Conservation (phyloP, 2,888 invertebrate species). For the Miltochrista miniata region DNA sequence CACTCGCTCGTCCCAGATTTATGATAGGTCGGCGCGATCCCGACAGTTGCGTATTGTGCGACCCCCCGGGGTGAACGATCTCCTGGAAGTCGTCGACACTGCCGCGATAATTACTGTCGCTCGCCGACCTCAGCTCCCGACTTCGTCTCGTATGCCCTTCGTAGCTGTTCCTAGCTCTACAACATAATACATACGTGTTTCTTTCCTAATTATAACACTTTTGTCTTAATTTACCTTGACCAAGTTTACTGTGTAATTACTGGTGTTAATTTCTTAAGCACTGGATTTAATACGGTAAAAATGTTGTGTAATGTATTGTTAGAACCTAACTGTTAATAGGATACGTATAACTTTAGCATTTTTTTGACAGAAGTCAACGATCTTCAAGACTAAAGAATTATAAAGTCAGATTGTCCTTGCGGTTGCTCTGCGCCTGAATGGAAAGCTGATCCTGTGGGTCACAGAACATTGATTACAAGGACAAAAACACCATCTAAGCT, state of each 20-base stretch:
- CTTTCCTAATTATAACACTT: slow-evolving; percentile 52
- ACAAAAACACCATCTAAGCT: too few relatives aligned
- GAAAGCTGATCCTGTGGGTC: background rate
- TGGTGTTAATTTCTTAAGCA: slow-evolving; percentile 17
- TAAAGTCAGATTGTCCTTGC: too few relatives aligned
- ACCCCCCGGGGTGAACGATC: slow-evolving; percentile 81
- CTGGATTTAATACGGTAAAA: background rate
- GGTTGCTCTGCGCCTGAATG: background rate
- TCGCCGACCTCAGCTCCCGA: slow-evolving; percentile 40
- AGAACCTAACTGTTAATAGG: background rate
- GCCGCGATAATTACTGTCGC: slow-evolving; percentile 79
- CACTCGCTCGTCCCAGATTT: slow-evolving; percentile 56
- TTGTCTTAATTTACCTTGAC: slow-evolving; percentile 37
- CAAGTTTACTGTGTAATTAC: slow-evolving; percentile 27
- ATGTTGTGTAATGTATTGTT: background rate
- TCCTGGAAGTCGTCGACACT: slow-evolving; percentile 78
- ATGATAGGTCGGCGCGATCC: slow-evolving; percentile 63
- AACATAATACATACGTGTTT: slow-evolving; percentile 34
- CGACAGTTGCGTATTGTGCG: slow-evolving; percentile 72
- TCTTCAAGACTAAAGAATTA: too few relatives aligned
- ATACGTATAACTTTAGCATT: background rate
- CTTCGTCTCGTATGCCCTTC: slow-evolving; percentile 41
- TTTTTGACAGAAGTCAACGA: background rate
- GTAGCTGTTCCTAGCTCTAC: slow-evolving; percentile 39
- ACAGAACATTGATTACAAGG: too few relatives aligned